Conservation (phyloP, 2,888 invertebrate genomes). For the Drosophila birchii region DNA sequence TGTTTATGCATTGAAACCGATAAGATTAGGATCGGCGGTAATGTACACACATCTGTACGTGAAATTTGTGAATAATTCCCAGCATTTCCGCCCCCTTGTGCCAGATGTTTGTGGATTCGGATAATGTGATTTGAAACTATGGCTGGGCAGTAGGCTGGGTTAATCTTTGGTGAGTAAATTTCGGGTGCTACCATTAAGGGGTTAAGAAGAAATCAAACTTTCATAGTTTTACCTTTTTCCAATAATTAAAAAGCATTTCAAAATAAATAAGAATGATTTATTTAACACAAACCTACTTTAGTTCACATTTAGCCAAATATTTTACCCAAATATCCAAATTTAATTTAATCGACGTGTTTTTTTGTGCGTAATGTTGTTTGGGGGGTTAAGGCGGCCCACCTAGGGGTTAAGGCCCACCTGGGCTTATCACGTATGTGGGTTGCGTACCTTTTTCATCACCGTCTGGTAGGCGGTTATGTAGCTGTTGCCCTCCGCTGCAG, state of each 20-base stretch:
- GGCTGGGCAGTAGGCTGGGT: background rate
- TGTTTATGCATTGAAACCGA: constrained; percentile 57
- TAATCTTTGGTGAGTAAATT: background rate
- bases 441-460: constrained; percentile 87
- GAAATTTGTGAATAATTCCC: constrained; percentile 4
- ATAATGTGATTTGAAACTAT: constrained; percentile 1
- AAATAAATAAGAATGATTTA: no score
- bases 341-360: background rate
- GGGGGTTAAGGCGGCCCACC: constrained; percentile 23
- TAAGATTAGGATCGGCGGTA: constrained; percentile 54
- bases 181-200: no score
- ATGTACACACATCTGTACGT: constrained; percentile 1
- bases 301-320: background rate
- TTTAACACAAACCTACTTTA: background rate
- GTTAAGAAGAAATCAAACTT: background rate
- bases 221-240: no score
- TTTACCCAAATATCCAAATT: background rate
- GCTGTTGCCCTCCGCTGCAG: constrained; percentile 85
- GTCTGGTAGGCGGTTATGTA: constrained; percentile 87
- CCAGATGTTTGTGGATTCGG: constrained; percentile 19
- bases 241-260: no score
- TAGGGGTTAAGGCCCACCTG: constrained; percentile 23
- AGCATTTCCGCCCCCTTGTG: constrained; percentile 64
- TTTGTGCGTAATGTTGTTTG: constrained; percentile 16
- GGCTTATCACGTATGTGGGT: constrained; percentile 31